A percentile compares a stretch with the other conserved stretches of the same genome.
Conservation (phyloP, 2,113 vertebrate species). For the Tylochromis polylepis region DNA sequence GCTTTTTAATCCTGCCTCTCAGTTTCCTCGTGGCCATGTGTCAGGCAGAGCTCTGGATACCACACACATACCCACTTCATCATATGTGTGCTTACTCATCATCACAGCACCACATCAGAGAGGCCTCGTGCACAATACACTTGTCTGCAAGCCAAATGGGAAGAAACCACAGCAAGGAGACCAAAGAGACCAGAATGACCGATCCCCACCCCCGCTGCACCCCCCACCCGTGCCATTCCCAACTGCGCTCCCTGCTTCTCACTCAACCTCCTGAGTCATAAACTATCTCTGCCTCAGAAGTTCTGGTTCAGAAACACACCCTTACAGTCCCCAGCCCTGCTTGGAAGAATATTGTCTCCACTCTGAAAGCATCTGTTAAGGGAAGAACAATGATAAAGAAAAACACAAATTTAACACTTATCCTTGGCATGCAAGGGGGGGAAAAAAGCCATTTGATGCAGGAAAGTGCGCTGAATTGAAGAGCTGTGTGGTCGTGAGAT, state of each 20-base stretch:
- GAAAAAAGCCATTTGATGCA: not conserved
- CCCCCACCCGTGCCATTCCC: not conserved
- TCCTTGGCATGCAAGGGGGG: not conserved
- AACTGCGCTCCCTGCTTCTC: not conserved
- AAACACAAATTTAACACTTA: constrained; percentile 52
- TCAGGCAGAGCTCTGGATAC: constrained; percentile 50
- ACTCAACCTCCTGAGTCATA: constrained; percentile 39
- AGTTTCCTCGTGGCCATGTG: constrained; percentile 45
- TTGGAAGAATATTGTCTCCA: not conserved
- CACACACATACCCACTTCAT: constrained; percentile 46
- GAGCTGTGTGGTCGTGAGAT: constrained; percentile 20
- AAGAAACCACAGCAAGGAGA: constrained; percentile 56
- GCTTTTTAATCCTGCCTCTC: constrained; percentile 10
- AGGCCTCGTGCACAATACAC: constrained; percentile 42
- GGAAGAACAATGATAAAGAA: constrained; percentile 22
- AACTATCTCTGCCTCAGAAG: constrained; percentile 40
- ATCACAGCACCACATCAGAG: constrained; percentile 60
- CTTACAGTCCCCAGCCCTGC: not conserved
- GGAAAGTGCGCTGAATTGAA: not conserved
- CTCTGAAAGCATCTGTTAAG: constrained; percentile 21
- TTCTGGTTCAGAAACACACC: constrained; percentile 10
- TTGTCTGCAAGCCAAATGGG: constrained; percentile 62
- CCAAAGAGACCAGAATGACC: constrained; percentile 34
- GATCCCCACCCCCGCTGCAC: not conserved
- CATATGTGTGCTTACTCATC: constrained; percentile 62